A percentile compares a stretch with the other conserved stretches of the same genome.
Conservation (phyloP, 2,113 vertebrate genomes). For the Ranitomeya imitator region DNA sequence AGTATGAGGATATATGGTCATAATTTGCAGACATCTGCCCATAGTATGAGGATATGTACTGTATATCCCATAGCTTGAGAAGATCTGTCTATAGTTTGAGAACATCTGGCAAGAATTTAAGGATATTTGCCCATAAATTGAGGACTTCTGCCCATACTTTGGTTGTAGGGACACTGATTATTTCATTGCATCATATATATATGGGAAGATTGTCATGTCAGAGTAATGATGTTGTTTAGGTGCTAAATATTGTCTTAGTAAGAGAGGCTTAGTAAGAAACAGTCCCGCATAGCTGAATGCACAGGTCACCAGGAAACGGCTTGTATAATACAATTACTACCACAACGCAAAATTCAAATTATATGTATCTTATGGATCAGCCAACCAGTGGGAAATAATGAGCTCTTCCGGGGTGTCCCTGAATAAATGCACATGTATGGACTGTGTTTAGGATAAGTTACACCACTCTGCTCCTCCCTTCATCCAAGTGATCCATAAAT, state of each 20-base stretch:
- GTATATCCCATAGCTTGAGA: no score
- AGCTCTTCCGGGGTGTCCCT: not conserved
- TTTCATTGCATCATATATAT: not conserved
- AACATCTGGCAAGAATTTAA: no score
- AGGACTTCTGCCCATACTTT: not conserved
- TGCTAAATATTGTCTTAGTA: not conserved
- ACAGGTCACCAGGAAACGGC: not conserved
- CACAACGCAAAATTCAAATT: not conserved
- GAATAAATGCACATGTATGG: not conserved
- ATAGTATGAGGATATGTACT: not conserved
- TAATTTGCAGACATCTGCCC: not conserved
- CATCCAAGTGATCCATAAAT: not conserved
- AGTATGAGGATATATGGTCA: no score
- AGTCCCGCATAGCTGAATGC: not conserved
- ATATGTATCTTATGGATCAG: not conserved
- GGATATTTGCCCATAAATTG: no score
- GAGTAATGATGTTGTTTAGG: not conserved
- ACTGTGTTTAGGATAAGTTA: not conserved
- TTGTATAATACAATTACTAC: not conserved
- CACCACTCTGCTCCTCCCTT: not conserved
- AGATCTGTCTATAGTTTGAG: no score
- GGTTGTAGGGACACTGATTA: not conserved
- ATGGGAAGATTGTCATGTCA: not conserved
- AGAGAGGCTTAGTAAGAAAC: not conserved
- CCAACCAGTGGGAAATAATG: not conserved